Percentiles rank a stretch among this genome's conserved stretches.
Conservation (phyloP, 2,888 invertebrate species). For the Rhagophthalmus giganteus region DNA sequence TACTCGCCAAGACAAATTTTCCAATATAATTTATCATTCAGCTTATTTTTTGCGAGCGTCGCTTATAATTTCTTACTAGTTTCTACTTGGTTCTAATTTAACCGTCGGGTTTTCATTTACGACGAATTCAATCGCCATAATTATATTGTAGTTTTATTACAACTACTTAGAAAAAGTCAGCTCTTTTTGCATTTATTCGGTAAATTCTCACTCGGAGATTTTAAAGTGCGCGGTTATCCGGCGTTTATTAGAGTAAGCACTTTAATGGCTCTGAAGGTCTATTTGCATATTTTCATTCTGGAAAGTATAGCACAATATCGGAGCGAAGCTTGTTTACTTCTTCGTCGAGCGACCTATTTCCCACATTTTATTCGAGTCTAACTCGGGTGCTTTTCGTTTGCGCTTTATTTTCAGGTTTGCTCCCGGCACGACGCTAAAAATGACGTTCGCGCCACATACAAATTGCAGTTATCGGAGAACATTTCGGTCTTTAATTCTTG, state of each 20-base stretch:
- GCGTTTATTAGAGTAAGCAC: neutral
- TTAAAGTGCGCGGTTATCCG: neutral
- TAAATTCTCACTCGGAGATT: neutral
- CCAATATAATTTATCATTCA: too few species aligned
- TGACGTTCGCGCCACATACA: constrained; percentile 11
- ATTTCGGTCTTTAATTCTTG: constrained; percentile 8
- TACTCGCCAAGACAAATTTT: neutral
- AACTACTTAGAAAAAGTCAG: too few species aligned
- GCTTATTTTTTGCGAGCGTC: too few species aligned
- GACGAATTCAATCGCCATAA: too few species aligned
- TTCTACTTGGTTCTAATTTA: too few species aligned
- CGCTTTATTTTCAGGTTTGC: constrained; percentile 14
- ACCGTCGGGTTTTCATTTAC: too few species aligned
- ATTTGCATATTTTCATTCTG: constrained; percentile 23
- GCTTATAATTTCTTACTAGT: too few species aligned
- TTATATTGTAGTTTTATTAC: too few species aligned
- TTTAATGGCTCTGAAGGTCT: neutral
- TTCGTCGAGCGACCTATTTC: constrained; percentile 5
- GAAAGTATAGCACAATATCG: constrained; percentile 2
- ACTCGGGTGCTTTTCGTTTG: constrained; percentile 13
- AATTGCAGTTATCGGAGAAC: constrained; percentile 11
- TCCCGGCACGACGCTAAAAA: constrained; percentile 3
- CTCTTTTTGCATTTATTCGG: neutral
- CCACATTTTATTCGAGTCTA: constrained; percentile 10
- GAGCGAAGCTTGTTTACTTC: constrained; percentile 12